phyloP scores from a whole-genome alignment of 2,797 vertebrate species.

The Borostomias antarcticus region DNA sequence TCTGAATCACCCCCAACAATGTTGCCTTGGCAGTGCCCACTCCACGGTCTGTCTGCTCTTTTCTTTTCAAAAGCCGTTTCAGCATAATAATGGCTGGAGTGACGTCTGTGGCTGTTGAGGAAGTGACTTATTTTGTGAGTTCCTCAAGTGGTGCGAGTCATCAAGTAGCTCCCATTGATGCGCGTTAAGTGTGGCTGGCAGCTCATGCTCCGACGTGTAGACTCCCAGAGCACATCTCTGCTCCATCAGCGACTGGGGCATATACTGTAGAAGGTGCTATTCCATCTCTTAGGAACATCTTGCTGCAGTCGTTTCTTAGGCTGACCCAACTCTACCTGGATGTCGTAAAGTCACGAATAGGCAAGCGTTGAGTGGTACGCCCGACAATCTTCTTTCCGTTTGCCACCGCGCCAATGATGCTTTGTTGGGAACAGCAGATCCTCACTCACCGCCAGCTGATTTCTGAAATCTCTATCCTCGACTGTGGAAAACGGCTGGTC shows the following conservation, averaged over 20 bases:
- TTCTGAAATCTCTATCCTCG: no score
- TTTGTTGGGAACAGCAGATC: no score
- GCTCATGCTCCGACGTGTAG: conserved; percentile 15
- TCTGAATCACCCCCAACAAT: conserved; percentile 24
- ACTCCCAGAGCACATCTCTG: conserved; percentile 19
- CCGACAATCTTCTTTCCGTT: no score
- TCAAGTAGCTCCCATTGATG: conserved; percentile 22
- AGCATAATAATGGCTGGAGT: conserved; percentile 25
- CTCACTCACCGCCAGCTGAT: no score
- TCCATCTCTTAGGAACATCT: no score
- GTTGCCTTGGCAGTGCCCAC: conserved; percentile 21
- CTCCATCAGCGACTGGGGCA: not conserved
- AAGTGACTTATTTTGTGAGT: conserved; percentile 19
- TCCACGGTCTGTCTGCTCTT: conserved; percentile 15
- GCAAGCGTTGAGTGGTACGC: no score
- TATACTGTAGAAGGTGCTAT: no score
- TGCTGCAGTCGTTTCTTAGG: no score
- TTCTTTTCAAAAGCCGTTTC: conserved; percentile 25
- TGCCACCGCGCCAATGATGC: no score
- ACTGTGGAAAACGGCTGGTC: no score
- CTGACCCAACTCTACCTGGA: no score
- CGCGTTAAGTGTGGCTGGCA: conserved; percentile 15
- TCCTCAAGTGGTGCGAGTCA: conserved; percentile 30
- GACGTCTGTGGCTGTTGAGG: conserved; percentile 19
- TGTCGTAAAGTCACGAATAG: no score